Percentiles rank a stretch among this genome's conserved stretches.
Evolutionary conservation across 1,140 invertebrate genomes (phyloP).

Genomic region (Drosophila nikananu): DNA sequence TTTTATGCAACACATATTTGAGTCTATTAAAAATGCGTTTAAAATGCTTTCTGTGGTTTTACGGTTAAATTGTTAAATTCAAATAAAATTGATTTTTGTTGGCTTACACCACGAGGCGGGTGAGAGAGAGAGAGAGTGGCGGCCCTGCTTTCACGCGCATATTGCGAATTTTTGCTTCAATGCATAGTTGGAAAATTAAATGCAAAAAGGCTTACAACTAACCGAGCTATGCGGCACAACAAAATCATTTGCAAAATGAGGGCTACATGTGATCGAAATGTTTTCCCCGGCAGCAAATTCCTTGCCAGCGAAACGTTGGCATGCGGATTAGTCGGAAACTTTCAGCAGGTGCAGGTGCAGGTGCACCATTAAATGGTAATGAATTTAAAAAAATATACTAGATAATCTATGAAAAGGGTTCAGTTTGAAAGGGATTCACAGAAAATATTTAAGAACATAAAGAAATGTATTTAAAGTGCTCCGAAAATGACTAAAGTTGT

Average conservation of each 20-base stretch:
- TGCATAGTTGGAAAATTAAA: slow-evolving; percentile 63
- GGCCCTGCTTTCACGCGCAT: slow-evolving; percentile 34
- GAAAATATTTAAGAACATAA: too few relatives aligned
- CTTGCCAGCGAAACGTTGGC: slow-evolving; percentile 8
- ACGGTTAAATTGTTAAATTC: slow-evolving; percentile 84
- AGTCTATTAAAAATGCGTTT: slow-evolving; percentile 85
- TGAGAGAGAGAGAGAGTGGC: background rate
- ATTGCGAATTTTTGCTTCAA: slow-evolving; percentile 53
- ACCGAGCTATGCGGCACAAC: slow-evolving; percentile 50
- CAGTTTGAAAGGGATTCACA: too few relatives aligned
- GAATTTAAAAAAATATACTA: background rate
- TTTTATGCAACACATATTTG: slow-evolving; percentile 84
- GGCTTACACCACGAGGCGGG: slow-evolving; percentile 23
- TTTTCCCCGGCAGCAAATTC: slow-evolving; percentile 20
- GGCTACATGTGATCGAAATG: slow-evolving; percentile 43
- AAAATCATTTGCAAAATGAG: slow-evolving; percentile 54
- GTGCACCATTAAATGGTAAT: background rate
- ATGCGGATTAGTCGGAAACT: slow-evolving; percentile 37
- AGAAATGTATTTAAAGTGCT: too few relatives aligned
- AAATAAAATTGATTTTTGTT: slow-evolving; percentile 82
- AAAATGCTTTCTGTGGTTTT: slow-evolving; percentile 85
- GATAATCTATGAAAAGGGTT: background rate
- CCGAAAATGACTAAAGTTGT: too few relatives aligned
- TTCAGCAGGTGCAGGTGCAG: background rate
- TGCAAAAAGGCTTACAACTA: slow-evolving; percentile 52